Evolutionary conservation across 2,888 invertebrate species (phyloP).

Genomic region (Cryptus viduatorius): DNA sequence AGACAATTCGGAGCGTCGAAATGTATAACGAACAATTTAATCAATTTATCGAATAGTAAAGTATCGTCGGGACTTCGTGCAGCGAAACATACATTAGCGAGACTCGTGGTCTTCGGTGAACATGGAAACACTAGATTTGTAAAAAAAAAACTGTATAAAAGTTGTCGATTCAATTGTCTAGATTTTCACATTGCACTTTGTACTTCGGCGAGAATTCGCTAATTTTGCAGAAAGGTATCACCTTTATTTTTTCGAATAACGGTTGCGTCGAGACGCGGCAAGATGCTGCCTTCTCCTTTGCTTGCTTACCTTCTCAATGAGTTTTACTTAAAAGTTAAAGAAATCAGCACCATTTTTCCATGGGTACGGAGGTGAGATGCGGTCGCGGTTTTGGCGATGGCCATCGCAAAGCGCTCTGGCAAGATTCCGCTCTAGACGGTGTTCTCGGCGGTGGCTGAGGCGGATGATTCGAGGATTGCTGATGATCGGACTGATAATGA

Average conservation of each 20-base stretch:
- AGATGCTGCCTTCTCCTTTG: not conserved
- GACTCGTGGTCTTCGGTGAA: too few relatives aligned
- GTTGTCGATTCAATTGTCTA: constrained; percentile 35
- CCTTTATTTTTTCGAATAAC: constrained; percentile 15
- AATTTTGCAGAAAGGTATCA: constrained; percentile 4
- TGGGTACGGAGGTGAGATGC: constrained; percentile 80
- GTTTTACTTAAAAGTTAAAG: not conserved
- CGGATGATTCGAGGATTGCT: constrained; percentile 68
- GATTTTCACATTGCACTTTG: constrained; percentile 59
- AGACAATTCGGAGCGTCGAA: not conserved
- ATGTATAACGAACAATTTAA: not conserved
- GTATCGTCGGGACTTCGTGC: not conserved
- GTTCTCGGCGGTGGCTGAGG: constrained; percentile 81
- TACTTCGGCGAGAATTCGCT: constrained; percentile 52
- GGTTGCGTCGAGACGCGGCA: not conserved
- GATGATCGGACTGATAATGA: constrained; percentile 66
- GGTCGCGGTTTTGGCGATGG: constrained; percentile 81
- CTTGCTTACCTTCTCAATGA: not conserved
- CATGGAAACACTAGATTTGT: not conserved
- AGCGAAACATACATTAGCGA: not conserved
- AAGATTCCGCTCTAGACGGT: constrained; percentile 83
- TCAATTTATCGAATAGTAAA: not conserved
- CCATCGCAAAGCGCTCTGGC: constrained; percentile 83
- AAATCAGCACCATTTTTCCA: constrained; percentile 83
- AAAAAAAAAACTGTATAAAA: constrained; percentile 18